phyloP scores from a whole-genome alignment of 2,113 vertebrate species.

The Aegithalos caudatus region DNA sequence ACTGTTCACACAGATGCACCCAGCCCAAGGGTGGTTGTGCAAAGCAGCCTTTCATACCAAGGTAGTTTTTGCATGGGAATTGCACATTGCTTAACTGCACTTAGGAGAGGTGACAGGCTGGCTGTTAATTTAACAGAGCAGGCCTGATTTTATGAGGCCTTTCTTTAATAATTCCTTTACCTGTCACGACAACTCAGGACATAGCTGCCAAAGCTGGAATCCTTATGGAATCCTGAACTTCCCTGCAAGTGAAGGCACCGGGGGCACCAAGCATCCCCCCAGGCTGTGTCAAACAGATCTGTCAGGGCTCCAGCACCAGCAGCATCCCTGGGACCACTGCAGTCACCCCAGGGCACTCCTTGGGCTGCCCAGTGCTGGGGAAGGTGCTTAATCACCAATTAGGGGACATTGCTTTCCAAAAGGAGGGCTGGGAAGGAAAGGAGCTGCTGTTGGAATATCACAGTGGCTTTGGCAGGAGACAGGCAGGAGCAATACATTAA shows the following conservation, averaged over 20 bases:
- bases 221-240: neutral
- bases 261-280: neutral
- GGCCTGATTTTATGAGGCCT: neutral
- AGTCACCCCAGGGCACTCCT: neutral
- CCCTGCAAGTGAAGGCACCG: neutral
- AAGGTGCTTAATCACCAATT: neutral
- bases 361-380: neutral
- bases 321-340: neutral
- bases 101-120: neutral
- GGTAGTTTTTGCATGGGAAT: neutral
- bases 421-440: neutral
- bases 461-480: neutral
- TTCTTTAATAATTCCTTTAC: neutral
- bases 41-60: neutral
- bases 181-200: neutral
- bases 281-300: neutral
- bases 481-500: neutral
- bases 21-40: neutral
- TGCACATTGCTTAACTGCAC: neutral
- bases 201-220: neutral
- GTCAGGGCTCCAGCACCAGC: neutral
- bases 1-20: neutral
- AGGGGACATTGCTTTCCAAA: neutral
- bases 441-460: neutral
- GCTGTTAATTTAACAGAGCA: neutral